Evolutionary conservation across 1,140 invertebrate species (phyloP).

Genomic region (Drosophila pallidifrons): DNA sequence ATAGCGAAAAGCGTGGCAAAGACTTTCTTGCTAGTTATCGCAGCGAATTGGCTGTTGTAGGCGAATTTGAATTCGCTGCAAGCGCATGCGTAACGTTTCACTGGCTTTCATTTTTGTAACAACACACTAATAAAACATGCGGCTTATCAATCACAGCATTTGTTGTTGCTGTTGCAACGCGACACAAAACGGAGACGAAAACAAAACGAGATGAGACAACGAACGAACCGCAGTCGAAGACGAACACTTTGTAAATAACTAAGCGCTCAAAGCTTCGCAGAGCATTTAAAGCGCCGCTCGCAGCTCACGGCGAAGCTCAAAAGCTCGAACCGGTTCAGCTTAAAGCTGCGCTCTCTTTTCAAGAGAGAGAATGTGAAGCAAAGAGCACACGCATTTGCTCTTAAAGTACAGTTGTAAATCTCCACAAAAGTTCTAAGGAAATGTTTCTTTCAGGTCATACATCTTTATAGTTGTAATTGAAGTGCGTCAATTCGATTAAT

Average conservation of each 20-base stretch:
- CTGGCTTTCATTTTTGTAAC: constrained; percentile 71
- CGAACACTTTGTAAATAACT: constrained; percentile 68
- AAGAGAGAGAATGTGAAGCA: background rate
- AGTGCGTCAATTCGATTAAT: constrained; percentile 20
- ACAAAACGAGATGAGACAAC: constrained; percentile 5
- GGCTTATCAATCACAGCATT: constrained; percentile 47
- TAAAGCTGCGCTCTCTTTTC: constrained; percentile 13
- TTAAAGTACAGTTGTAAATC: constrained; percentile 41
- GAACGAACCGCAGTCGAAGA: constrained; percentile 54
- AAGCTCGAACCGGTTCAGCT: constrained; percentile 43
- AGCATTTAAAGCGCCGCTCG: constrained; percentile 65
- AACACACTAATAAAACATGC: constrained; percentile 29
- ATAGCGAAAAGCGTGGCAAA: constrained; percentile 49
- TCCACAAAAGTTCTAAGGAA: constrained; percentile 29
- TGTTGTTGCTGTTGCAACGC: constrained; percentile 15
- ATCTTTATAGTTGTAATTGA: background rate
- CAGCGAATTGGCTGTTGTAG: constrained; percentile 36
- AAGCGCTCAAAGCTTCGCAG: constrained; percentile 16
- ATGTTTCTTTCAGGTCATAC: constrained; percentile 17
- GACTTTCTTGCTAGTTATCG: constrained; percentile 56
- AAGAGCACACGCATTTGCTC: background rate
- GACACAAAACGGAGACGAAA: background rate
- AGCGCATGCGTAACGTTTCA: constrained; percentile 72
- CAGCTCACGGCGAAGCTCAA: constrained; percentile 6
- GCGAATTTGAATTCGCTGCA: constrained; percentile 57